A percentile compares a stretch with the other conserved stretches of the same genome.
phyloP scores from a whole-genome alignment of 2,888 invertebrate genomes.

The Campoplex nolae region DNA sequence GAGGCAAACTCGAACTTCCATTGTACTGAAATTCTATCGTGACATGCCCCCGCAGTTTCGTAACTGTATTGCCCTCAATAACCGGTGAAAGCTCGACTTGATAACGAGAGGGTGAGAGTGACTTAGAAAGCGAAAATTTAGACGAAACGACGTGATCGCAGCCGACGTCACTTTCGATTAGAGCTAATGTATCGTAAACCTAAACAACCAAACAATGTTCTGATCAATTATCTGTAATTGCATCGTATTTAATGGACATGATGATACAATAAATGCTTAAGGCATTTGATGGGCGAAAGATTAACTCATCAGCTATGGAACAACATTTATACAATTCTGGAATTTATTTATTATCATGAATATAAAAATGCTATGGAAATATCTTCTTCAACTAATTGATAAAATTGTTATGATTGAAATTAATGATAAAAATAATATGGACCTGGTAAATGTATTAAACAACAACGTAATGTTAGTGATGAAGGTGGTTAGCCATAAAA shows the following conservation, averaged over 20 bases:
- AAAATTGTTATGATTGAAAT: background rate
- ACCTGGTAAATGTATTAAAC: too few species aligned
- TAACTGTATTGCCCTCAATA: slow-evolving; percentile 67
- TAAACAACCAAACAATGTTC: slow-evolving; percentile 49
- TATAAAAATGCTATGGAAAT: background rate
- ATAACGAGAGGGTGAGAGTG: slow-evolving; percentile 76
- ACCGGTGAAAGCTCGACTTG: slow-evolving; percentile 74
- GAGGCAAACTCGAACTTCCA: slow-evolving; percentile 67
- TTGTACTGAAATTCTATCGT: slow-evolving; percentile 76
- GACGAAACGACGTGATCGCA: slow-evolving; percentile 65
- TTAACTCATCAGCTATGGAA: background rate
- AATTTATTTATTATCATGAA: too few species aligned
- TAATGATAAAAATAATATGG: background rate
- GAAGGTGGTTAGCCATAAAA: background rate
- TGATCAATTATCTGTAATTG: slow-evolving; percentile 3
- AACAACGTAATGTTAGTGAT: background rate
- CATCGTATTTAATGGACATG: background rate
- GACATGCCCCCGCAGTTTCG: slow-evolving; percentile 74
- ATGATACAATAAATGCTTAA: background rate
- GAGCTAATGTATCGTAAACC: slow-evolving; percentile 72
- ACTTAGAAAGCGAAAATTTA: slow-evolving; percentile 72
- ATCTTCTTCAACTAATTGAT: background rate
- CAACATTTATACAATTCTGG: too few species aligned
- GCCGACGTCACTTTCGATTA: slow-evolving; percentile 73
- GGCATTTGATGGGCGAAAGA: background rate